These are phyloP conservation scores for Melanotaenia duboulayi DNA, from an alignment of 2,113 vertebrate genomes.

Conservation along the genomic window DNA sequence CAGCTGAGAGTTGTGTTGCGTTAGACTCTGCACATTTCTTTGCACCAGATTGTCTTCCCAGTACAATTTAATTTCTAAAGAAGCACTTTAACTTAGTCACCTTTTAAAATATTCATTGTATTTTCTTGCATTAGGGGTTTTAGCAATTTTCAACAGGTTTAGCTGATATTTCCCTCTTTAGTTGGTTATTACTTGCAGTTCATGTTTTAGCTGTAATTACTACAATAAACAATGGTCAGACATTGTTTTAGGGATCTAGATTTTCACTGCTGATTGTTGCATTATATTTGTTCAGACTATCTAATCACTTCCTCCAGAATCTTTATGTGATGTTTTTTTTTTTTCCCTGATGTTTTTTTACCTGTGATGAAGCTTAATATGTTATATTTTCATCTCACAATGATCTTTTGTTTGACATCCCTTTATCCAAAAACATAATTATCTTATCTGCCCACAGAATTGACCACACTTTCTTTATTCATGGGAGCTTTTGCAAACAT, in stretches of 20 bases:
- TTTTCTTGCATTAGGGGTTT: constrained; percentile 14
- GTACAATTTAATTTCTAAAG: constrained; percentile 28
- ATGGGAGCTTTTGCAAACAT: too few species aligned
- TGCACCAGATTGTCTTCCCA: constrained; percentile 49
- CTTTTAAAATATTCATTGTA: constrained; percentile 26
- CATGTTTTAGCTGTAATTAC: too few species aligned
- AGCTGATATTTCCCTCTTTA: background rate
- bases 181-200: too few species aligned
- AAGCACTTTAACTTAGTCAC: constrained; percentile 25
- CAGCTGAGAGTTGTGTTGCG: constrained; percentile 47
- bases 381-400: background rate
- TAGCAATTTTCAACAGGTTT: constrained; percentile 8
- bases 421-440: background rate
- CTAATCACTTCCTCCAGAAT: background rate
- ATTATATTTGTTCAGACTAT: background rate
- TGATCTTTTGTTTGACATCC: background rate
- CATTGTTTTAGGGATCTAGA: background rate
- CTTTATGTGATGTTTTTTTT: background rate
- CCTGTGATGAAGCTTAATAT: background rate
- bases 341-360: background rate
- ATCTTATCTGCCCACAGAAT: background rate
- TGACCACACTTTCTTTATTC: too few species aligned
- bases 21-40: constrained; percentile 49
- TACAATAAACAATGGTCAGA: background rate
- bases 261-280: background rate